Percentiles rank a stretch among this genome's conserved stretches.
phyloP scores from a whole-genome alignment of 2,888 invertebrate genomes.

The Thereva unica region DNA sequence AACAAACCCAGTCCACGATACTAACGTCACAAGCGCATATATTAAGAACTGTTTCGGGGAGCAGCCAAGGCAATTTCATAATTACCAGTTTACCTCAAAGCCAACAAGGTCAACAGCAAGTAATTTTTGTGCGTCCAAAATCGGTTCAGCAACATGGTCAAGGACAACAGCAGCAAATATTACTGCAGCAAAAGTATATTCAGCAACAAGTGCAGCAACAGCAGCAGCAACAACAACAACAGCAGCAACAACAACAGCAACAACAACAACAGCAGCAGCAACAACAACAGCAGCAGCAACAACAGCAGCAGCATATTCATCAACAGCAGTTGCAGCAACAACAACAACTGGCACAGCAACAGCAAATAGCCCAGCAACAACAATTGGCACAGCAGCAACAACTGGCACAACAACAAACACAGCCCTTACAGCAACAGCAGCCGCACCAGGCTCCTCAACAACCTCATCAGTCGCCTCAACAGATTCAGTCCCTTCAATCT shows the following conservation, averaged over 20 bases:
- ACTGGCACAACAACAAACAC: conserved; percentile 32
- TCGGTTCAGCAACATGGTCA: conserved; percentile 34
- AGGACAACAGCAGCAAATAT: conserved; percentile 42
- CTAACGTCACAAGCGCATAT: conserved; percentile 29
- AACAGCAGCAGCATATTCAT: conserved; percentile 44
- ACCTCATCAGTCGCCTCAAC: no score
- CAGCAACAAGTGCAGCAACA: conserved; percentile 44
- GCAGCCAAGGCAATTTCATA: conserved; percentile 39
- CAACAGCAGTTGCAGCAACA: conserved; percentile 47
- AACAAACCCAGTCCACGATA: conserved; percentile 43
- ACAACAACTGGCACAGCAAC: conserved; percentile 51
- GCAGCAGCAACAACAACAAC: conserved; percentile 44
- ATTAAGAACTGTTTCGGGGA: conserved; percentile 32
- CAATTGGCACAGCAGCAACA: conserved; percentile 37
- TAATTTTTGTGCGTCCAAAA: conserved; percentile 40
- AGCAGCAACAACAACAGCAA: conserved; percentile 35
- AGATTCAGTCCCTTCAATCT: neutral
- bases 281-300: conserved; percentile 47
- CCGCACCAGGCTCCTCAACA: conserved; percentile 40
- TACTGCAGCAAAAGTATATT: conserved; percentile 42
- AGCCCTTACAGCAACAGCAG: conserved; percentile 45
- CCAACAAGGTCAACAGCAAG: conserved; percentile 44
- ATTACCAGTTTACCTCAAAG: conserved; percentile 37
- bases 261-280: conserved; percentile 47
- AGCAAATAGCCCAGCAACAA: conserved; percentile 44